A percentile compares a stretch with the other conserved stretches of the same genome.
These are phyloP conservation scores for Torymus texanus DNA, from an alignment of 2,888 invertebrate species.

Conservation along the genomic window DNA sequence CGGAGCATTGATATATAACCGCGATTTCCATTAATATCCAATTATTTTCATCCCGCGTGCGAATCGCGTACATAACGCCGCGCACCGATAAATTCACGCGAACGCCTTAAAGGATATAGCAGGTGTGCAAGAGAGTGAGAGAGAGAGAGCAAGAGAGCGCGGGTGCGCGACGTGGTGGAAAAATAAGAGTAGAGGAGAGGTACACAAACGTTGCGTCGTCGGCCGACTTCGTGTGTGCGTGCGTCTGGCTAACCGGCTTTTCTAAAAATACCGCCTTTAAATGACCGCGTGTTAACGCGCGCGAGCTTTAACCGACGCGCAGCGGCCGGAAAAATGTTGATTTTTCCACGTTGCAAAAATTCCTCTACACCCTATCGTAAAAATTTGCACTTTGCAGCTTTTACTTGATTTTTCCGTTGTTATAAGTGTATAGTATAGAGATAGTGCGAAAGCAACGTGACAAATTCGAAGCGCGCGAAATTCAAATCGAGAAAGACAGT, in stretches of 20 bases:
- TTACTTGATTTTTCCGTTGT: too few species aligned
- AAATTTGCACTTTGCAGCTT: too few species aligned
- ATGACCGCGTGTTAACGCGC: slow-evolving; percentile 61
- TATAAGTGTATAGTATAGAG: too few species aligned
- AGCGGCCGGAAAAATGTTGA: too few species aligned
- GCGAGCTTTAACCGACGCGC: too few species aligned
- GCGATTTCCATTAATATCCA: not conserved
- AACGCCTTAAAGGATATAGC: slow-evolving; percentile 11
- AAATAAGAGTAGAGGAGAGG: slow-evolving; percentile 3
- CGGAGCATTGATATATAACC: slow-evolving; percentile 8
- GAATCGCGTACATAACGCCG: not conserved
- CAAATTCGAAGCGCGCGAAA: slow-evolving; percentile 8
- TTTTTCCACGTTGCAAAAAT: too few species aligned
- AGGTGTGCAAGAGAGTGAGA: not conserved
- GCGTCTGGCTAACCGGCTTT: slow-evolving; percentile 66
- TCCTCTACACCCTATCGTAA: too few species aligned
- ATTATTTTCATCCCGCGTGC: too few species aligned
- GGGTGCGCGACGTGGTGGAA: slow-evolving; percentile 31
- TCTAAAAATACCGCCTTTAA: slow-evolving; percentile 68
- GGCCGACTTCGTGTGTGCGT: slow-evolving; percentile 9
- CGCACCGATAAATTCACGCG: not conserved
- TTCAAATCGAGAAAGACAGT: slow-evolving; percentile 8
- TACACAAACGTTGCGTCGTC: not conserved
- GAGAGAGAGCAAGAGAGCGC: not conserved
- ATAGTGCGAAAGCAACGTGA: not conserved